Evolutionary conservation across 2,113 vertebrate species (phyloP), one percentile per base, ranked within the genome.

Genomic region (Sylvilagus bachmani): DNA sequence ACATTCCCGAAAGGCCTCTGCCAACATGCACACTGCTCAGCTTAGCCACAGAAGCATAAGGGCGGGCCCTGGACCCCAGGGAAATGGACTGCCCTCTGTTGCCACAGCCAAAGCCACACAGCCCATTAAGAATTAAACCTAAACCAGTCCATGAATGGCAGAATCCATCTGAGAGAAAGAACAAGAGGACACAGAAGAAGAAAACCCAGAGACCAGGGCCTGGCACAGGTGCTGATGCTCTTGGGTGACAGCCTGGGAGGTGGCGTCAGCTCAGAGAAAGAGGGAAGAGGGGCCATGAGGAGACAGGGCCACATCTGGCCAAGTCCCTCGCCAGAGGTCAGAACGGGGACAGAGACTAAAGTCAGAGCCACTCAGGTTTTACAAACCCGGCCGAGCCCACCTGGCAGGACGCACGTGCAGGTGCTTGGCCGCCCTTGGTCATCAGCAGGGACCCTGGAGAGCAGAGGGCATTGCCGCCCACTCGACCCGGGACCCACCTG

Each of bases 401-500:
- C 51, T 13, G 49, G 71, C 36, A 79, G 55, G 29, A 49, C n/a
- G 61, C 14, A 22, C 5, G 5, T 67, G 22, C 61, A 86, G 27
- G 19, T 31, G 13, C 44, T 7, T 7, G 6, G 44, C 44, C 7
- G 44, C 44, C 44, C 44, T 44, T 7, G 5, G 44, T 44, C 44
- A 44, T 7, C 44, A 44, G 44, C 44, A 44, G 44, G 61, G 1
- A 33, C 17, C 5, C 3, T 7, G 31, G 58, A 31, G 16, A 29
- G 36, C 4, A 44, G 64, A 44, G 44, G 44, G 44, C 6, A 6
- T 7, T 44, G 44, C 44, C 44, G 44, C 44, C 44, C 44, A 44
- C 7, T 44, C 6, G 44, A 58, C 5, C 55, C 17, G 9, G 61
- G 4, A 17, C 97, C 0, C 98, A 99, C 99, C 99, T 99, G 99